Evolutionary conservation across 1,140 invertebrate genomes (phyloP), one percentile per base, ranked within the genome.

Genomic region (Camponotus vicinus): DNA sequence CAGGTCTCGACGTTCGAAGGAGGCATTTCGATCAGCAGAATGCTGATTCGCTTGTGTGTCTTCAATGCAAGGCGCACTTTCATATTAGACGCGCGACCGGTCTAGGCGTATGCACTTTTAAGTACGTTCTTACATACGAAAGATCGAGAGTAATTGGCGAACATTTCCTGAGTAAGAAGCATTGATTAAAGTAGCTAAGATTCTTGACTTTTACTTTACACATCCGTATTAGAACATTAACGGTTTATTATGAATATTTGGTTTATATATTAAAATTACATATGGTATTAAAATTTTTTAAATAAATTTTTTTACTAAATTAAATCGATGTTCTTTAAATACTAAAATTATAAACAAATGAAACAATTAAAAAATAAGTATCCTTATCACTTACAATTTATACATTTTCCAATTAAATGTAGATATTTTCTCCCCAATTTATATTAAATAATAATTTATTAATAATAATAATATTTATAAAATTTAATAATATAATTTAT

Each of bases 21-120:
- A 90, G 85, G 86, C 73, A 79, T 89, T 87, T 87, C 49, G 84
- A 84, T 87, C 64, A 73, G 64, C 45, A 61, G 27, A 71, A 78
- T 66, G 77, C 76, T 91, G 92, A 94, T 94, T 92, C 92, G 93
- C 92, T 93, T 93, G 92, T 94, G 92, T 91, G 85, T 91, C 93
- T 91, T 91, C 89, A 85, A 90, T 83, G 37, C 64, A 73, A n/a
- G 76, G 83, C 76, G 57, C 71, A 77, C 82, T 90, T 70, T 93
- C 94, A 93, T 95, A 93, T 94, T 92, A 92, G 92, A 93, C 86
- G 67, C 37, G 73, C 91, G 91, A 94, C 94, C 93, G 93, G 93
- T 94, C 92, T 94, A 94, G 92, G 92, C 92, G 91, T 94, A 91
- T 89, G 89, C 86, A 70, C 75, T 52, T 87, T 87, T 80, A 87